Evolutionary conservation across 64 coral and sea anemone genomes (phyloP).

Genomic region (Astreopora myriophthalma): DNA sequence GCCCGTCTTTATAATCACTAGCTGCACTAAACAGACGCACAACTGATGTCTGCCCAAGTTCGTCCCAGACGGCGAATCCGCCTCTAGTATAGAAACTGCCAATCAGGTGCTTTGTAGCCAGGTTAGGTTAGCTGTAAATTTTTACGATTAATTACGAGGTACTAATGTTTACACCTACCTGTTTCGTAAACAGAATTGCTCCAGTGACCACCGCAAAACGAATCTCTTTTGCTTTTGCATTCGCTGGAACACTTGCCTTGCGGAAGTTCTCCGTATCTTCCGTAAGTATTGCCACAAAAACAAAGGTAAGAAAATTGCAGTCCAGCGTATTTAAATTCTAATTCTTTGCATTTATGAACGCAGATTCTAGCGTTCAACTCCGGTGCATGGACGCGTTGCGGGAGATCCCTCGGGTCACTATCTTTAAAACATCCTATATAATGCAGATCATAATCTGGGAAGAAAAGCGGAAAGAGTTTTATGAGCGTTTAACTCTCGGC

Average conservation of each 20-base stretch:
- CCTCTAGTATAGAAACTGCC: too few relatives aligned
- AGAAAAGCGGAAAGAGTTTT: neutral
- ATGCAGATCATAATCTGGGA: constrained; percentile 1
- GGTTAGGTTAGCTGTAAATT: too few relatives aligned
- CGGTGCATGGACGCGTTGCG: constrained; percentile 78
- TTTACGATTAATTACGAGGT: too few relatives aligned
- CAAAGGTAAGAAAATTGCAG: constrained; percentile 97
- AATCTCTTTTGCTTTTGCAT: constrained; percentile 72
- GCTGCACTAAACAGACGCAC: too few relatives aligned
- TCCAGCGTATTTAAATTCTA: constrained; percentile 88
- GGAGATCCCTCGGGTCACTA: constrained; percentile 86
- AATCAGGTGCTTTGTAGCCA: too few relatives aligned
- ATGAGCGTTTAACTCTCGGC: neutral
- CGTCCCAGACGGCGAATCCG: too few relatives aligned
- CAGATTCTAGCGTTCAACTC: constrained; percentile 63
- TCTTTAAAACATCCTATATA: constrained; percentile 95
- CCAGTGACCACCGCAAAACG: constrained; percentile 93
- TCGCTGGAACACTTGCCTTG: constrained; percentile 77
- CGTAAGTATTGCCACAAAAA: constrained; percentile 90
- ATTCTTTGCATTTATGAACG: constrained; percentile 79
- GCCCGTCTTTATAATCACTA: too few relatives aligned
- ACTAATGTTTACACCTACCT: constrained; percentile 40
- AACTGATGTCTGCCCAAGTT: too few relatives aligned
- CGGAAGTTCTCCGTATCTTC: constrained; percentile 88
- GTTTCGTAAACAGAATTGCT: constrained; percentile 88